These are phyloP conservation scores for Camelus dromedarius DNA, from an alignment of 2,113 vertebrate genomes.

Conservation along the genomic window DNA sequence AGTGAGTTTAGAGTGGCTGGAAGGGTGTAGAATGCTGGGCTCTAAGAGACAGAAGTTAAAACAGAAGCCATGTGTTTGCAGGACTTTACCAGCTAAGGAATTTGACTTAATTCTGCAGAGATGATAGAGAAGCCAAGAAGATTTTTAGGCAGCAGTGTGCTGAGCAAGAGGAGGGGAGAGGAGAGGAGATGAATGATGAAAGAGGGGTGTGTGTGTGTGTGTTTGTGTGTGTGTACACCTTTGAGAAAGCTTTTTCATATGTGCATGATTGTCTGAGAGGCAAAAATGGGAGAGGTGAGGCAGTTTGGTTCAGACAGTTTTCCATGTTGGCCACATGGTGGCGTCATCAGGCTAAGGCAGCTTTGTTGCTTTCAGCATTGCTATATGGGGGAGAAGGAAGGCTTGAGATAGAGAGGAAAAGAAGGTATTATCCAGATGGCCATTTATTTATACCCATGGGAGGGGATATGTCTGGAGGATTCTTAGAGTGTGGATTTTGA, in stretches of 20 bases:
- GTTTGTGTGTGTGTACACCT: background rate
- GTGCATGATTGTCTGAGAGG: background rate
- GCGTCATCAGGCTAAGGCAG: background rate
- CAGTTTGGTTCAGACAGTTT: background rate
- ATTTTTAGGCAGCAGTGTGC: background rate
- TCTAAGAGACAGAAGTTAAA: background rate
- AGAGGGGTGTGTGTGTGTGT: background rate
- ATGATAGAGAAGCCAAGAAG: background rate
- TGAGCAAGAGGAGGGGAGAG: background rate
- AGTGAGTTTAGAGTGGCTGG: background rate
- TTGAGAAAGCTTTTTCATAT: background rate
- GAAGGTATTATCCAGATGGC: background rate
- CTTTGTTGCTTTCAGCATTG: background rate
- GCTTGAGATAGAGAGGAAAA: background rate
- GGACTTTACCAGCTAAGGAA: background rate
- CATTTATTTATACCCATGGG: background rate
- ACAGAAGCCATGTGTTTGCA: background rate
- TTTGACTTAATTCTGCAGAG: conserved; percentile 3
- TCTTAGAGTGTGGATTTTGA: background rate
- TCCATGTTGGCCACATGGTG: background rate
- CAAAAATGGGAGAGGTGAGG: background rate
- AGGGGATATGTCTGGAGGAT: background rate
- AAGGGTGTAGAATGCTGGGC: background rate
- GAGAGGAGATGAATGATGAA: background rate
- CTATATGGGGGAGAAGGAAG: background rate